Base-by-base conservation (phyloP, 2,113 vertebrate genomes). In the Puffinus mauretanicus region DNA sequence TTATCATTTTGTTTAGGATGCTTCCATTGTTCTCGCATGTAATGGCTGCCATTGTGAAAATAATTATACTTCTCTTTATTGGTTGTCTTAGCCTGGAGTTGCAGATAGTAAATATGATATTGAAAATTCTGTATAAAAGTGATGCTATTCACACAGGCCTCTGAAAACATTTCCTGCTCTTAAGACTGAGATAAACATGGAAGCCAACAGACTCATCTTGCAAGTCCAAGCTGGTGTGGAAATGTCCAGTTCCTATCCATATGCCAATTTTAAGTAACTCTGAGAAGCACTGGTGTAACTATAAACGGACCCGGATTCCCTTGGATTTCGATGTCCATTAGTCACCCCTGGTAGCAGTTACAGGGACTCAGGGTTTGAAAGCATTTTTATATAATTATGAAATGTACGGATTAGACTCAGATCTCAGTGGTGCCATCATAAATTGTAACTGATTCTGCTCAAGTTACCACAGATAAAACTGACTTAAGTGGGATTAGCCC, bases 91-190 rank as follows among this genome's bases (percentile, higher is more conserved):
- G 40, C 38, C 22, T 79, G 70, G 57, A 91, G 26, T 12, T 93
- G 49, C 49, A 79, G 42, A 88, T n/a, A 90, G 67, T 79, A 95
- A 95, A 82, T 61, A 70, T 0, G 0, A 38, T 85, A 79, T 65
- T 93, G 46, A 91, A 75, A 69, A n/a, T 88, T 89, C 85, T 78
- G 66, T 86, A n/a, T 86, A 93, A 96, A 95, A 55, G 51, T 94
- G 71, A 88, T 87, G 87, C 61, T 94, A 85, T 81, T 91, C 91
- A 97, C 91, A 93, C 73, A 82, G 78, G 62, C 71, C 73, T 93
- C 90, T 88, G 79, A 91, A 93, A 94, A 86, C 36, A 20, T 51
- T 86, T 87, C 81, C 83, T 83, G 49, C 80, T 81, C 60, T 80
- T 86, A 93, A 96, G 79, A 95, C 79, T 82, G 67, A 70, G 38